These are phyloP conservation scores for Pica pica DNA, from an alignment of 2,113 vertebrate genomes.

Conservation along the genomic window DNA sequence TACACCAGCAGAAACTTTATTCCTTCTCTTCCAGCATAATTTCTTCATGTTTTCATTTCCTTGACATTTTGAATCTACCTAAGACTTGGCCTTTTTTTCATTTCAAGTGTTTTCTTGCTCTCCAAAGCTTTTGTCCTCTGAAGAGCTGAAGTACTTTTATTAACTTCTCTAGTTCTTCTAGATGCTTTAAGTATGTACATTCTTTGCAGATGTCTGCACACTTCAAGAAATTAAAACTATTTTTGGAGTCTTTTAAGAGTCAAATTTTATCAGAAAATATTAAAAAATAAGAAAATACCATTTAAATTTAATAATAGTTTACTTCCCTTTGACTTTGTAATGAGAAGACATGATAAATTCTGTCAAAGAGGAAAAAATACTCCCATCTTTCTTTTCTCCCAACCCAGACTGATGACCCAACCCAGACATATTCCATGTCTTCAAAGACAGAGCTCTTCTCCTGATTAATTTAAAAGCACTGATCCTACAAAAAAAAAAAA, in stretches of 20 bases:
- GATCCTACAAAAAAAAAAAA: not conserved
- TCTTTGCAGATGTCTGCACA: not conserved
- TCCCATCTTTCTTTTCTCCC: not conserved
- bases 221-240: not conserved
- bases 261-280: not conserved
- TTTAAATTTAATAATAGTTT: not conserved
- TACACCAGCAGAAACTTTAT: not conserved
- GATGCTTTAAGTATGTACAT: not conserved
- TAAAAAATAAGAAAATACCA: not conserved
- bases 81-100: not conserved
- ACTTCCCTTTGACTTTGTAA: not conserved
- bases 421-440: not conserved
- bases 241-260: not conserved
- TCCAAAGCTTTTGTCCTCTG: not conserved
- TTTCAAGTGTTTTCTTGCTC: not conserved
- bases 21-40: not conserved
- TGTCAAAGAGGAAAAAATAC: not conserved
- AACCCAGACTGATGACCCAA: not conserved
- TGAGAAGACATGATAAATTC: not conserved
- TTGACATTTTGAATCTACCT: not conserved
- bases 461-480: not conserved
- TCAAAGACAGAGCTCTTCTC: not conserved
- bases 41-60: not conserved
- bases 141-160: not conserved
- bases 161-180: not conserved